Percentiles rank a stretch among this genome's conserved stretches.
Evolutionary conservation across 2,113 vertebrate genomes (phyloP).

Genomic region (Bubalus kerabau): DNA sequence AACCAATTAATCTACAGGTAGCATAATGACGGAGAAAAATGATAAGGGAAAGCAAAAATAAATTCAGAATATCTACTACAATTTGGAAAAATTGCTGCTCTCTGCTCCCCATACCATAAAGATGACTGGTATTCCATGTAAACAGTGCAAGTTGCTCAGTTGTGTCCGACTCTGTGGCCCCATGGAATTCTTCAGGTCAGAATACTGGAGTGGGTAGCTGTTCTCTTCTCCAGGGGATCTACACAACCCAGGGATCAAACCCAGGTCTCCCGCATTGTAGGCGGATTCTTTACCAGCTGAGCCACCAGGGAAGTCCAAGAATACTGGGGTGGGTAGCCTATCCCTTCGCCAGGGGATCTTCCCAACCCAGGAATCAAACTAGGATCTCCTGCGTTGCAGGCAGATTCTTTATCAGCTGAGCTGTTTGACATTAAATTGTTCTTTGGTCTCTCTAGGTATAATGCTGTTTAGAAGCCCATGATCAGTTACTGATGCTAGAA

Average conservation of each 20-base stretch:
- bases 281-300: neutral
- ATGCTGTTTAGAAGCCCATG: neutral
- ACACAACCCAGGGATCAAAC: neutral
- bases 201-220: neutral
- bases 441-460: neutral
- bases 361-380: neutral
- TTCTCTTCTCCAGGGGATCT: neutral
- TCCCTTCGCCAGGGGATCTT: neutral
- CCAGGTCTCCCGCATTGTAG: neutral
- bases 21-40: constrained; percentile 4
- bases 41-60: neutral
- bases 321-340: neutral
- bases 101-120: neutral
- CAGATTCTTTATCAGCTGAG: neutral
- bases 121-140: neutral
- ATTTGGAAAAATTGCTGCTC: neutral
- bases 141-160: neutral
- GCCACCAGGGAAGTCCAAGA: neutral
- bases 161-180: accelerated
- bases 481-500: neutral
- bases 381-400: neutral
- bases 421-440: neutral
- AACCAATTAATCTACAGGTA: neutral
- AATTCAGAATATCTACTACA: neutral
- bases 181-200: neutral